Base-by-base conservation (phyloP, 2,888 invertebrate genomes). In the Thymelicus lineola region DNA sequence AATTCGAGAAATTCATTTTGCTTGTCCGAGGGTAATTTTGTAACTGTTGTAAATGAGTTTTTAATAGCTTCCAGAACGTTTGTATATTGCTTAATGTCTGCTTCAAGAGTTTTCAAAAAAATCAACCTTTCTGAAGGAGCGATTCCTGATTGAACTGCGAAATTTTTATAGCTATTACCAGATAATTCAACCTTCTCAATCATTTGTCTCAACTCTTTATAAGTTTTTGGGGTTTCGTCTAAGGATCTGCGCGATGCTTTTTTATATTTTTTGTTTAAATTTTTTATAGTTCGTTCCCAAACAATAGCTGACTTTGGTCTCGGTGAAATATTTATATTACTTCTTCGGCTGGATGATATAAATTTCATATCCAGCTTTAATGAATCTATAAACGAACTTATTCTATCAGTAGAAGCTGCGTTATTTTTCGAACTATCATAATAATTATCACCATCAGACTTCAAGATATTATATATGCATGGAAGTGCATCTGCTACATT, bases 281-380 rank as follows among this genome's bases (percentile, higher is more conserved):
- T 87, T 74, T 85, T 87, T 15, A 91, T 76, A 0, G 89, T 71
- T 63, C 92, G 81, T 71, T 91, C 89, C 88, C 89, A 91, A 6
- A 92, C 80, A 48, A 83, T 75, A 9, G 86, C 86, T 14, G 92
- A 89, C 72, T 87, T 87, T 0, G 91, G 84, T 64, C 82, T 81
- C 38, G 75, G 74, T 55, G 72, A 74, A 57, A 69, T 66, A 46
- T 73, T 57, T 42, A 64, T 60, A 67, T 75, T 76, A 68, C 60
- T 83, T 79, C 88, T 83, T 60, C 89, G 83, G 14, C 79, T 79
- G 59, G 74, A 70, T 15, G 75, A 71, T 3, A 72, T 60, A 15
- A 74, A 64, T 71, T 78, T 80, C 9, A 86, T 73, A 71, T 89
- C 87, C 66, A 79, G 75, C 75, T 86, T 87, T 7, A 91, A 69